Evolutionary conservation across 2,113 vertebrate species (phyloP).

Genomic region (Okapia johnstoni): DNA sequence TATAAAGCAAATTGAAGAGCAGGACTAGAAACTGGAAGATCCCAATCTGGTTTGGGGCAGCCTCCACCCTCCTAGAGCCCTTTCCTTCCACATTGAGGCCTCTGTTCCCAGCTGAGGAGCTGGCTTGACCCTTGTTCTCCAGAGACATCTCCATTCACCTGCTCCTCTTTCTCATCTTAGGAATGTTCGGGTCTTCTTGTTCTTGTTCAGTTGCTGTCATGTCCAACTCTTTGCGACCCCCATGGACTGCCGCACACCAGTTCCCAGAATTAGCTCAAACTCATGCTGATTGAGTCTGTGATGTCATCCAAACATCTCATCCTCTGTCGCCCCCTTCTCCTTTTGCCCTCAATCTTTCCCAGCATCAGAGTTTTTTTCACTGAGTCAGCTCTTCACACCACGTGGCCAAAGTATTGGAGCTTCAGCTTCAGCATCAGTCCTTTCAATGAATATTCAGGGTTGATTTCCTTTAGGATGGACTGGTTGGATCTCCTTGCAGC

Average conservation of each 20-base stretch:
- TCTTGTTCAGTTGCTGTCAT: neutral
- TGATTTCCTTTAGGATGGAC: neutral
- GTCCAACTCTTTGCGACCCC: neutral
- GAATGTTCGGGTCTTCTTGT: neutral
- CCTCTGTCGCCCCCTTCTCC: neutral
- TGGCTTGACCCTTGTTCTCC: neutral
- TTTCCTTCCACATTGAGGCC: neutral
- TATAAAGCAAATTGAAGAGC: neutral
- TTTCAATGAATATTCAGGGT: neutral
- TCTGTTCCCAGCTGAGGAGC: neutral
- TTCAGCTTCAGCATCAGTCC: neutral
- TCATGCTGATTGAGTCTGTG: neutral
- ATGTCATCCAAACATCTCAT: neutral
- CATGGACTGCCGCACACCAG: neutral
- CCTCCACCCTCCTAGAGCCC: rapidly evolving
- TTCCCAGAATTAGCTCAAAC: neutral
- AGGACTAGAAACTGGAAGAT: neutral
- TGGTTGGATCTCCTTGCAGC: neutral
- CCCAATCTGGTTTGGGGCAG: neutral
- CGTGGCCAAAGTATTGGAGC: neutral
- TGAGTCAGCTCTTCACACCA: neutral
- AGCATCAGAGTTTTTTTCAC: neutral
- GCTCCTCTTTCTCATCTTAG: neutral
- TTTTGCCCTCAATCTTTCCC: neutral
- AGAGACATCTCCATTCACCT: neutral